phyloP scores from a whole-genome alignment of 2,113 vertebrate species.

The Sinosuthora webbiana region DNA sequence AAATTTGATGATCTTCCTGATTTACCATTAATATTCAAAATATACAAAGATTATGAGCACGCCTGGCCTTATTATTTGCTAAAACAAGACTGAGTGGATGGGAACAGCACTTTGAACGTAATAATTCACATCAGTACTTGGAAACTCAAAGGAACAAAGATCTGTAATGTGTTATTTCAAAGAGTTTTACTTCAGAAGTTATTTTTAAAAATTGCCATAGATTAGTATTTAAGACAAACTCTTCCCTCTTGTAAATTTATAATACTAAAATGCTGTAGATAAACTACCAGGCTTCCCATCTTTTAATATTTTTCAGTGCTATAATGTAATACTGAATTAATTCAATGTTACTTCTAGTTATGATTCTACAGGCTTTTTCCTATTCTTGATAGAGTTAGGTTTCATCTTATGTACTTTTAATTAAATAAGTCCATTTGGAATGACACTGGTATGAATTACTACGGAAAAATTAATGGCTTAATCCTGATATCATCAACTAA shows the following conservation, averaged over 20 bases:
- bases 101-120: background rate
- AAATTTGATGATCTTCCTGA: background rate
- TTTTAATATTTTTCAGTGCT: background rate
- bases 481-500: background rate
- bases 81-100: background rate
- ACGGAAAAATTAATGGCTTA: background rate
- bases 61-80: background rate
- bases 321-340: background rate
- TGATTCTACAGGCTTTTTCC: background rate
- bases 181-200: background rate
- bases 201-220: background rate
- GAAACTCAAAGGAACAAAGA: conserved; percentile 25
- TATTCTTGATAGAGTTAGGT: background rate
- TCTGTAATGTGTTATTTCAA: conserved; percentile 32
- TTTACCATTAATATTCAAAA: background rate
- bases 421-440: background rate
- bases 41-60: background rate
- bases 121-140: background rate
- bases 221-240: background rate
- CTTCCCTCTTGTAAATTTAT: background rate
- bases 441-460: background rate
- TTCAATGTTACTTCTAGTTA: background rate
- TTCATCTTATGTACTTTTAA: background rate
- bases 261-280: background rate
- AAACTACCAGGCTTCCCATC: background rate